These are phyloP conservation scores for Heterotilapia buettikoferi DNA, from an alignment of 2,113 vertebrate genomes.

Conservation along the genomic window DNA sequence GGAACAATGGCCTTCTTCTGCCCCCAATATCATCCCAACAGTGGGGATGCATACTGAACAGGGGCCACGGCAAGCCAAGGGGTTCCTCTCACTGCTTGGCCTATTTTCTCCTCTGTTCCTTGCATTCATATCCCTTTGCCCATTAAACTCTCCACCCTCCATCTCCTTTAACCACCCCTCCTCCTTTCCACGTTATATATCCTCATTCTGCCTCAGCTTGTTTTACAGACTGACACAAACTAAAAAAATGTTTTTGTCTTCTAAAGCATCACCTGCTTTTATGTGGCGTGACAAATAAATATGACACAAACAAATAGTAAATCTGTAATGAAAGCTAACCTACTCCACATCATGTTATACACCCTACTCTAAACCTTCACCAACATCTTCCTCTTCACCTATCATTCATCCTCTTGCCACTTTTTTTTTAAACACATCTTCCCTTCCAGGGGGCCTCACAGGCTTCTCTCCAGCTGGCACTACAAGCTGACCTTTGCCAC, in stretches of 20 bases:
- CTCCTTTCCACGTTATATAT: background rate
- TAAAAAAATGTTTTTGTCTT: background rate
- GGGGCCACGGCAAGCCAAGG: conserved; percentile 31
- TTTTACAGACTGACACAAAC: background rate
- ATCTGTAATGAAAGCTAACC: background rate
- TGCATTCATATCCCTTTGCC: conserved; percentile 19
- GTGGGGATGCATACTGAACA: conserved; percentile 70
- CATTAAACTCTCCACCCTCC: conserved; percentile 1
- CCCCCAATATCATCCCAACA: conserved; percentile 64
- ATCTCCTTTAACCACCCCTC: background rate
- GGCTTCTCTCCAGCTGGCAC: conserved; percentile 83
- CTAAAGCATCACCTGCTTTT: background rate
- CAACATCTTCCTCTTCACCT: background rate
- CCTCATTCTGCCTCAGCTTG: background rate
- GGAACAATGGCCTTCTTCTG: conserved; percentile 71
- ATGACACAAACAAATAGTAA: background rate
- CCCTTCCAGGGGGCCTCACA: conserved; percentile 63
- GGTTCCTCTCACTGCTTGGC: conserved; percentile 24
- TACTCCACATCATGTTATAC: background rate
- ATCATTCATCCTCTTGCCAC: conserved; percentile 10
- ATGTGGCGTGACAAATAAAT: background rate
- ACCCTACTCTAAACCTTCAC: background rate
- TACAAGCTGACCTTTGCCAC: conserved; percentile 77
- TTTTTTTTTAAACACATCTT: background rate
- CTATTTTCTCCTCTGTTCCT: conserved; percentile 33